Evolutionary conservation across 2,888 invertebrate species (phyloP).

Genomic region (Euspilapteryx auroguttella): DNA sequence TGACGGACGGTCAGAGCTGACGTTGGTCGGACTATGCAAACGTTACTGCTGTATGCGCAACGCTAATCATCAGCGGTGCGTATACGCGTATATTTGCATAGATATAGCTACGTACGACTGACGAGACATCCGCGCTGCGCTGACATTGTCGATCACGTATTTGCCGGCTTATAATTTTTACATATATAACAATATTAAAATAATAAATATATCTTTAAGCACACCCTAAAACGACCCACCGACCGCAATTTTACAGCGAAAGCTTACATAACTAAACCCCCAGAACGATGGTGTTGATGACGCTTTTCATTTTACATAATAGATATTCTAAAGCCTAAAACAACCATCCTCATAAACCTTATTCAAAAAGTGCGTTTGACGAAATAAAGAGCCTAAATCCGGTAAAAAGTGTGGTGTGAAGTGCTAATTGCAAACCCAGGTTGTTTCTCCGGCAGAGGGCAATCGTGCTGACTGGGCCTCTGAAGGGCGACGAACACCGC

Average conservation of each 20-base stretch:
- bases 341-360: background rate
- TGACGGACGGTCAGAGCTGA: background rate
- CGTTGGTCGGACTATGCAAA: background rate
- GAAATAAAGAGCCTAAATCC: slow-evolving; percentile 45
- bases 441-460: slow-evolving; percentile 25
- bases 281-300: background rate
- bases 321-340: background rate
- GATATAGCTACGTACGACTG: too few species aligned
- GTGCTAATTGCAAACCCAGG: slow-evolving; percentile 51
- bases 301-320: background rate
- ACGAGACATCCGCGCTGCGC: too few species aligned
- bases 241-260: background rate
- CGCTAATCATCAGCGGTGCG: too few species aligned
- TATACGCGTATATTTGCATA: too few species aligned
- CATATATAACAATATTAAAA: too few species aligned
- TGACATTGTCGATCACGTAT: too few species aligned
- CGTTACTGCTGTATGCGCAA: too few species aligned
- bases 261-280: too few species aligned
- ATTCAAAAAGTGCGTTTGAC: slow-evolving; percentile 44
- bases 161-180: too few species aligned
- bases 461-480: too few species aligned
- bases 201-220: too few species aligned
- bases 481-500: too few species aligned
- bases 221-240: background rate
- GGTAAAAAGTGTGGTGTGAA: slow-evolving; percentile 18